Conservation (phyloP, 2,113 vertebrate genomes). For the Sinocyclocheilus anophthalmus region DNA sequence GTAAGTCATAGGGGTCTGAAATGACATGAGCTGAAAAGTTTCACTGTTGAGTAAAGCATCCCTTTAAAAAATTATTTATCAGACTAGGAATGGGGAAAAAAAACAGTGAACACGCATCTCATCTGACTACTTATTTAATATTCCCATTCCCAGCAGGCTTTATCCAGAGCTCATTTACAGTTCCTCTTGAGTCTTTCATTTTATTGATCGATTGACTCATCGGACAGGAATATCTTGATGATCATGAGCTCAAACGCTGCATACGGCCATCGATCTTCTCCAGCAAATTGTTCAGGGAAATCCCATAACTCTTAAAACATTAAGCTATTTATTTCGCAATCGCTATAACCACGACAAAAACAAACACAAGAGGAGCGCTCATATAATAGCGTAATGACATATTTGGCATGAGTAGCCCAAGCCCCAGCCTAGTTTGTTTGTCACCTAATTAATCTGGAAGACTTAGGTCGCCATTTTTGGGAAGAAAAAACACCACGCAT, state of each 20-base stretch:
- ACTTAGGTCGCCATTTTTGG: constrained; percentile 2
- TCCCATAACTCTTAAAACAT: constrained; percentile 27
- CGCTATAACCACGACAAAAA: constrained; percentile 11
- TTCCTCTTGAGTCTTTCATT: neutral
- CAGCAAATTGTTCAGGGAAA: constrained; percentile 12
- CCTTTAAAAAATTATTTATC: neutral
- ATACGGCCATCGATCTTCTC: constrained; percentile 24
- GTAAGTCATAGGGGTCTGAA: neutral
- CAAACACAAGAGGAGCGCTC: constrained; percentile 3
- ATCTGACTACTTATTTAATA: neutral
- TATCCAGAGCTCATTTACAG: constrained; percentile 16
- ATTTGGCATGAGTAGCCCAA: neutral
- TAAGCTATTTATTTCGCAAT: neutral
- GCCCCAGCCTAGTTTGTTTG: neutral
- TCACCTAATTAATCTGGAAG: constrained; percentile 42
- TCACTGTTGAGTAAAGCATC: neutral
- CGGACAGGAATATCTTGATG: constrained; percentile 7
- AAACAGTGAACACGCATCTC: neutral
- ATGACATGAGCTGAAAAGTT: neutral
- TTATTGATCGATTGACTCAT: constrained; percentile 35
- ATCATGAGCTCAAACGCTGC: constrained; percentile 26
- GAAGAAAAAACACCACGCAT: constrained; percentile 41
- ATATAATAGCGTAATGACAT: constrained; percentile 9
- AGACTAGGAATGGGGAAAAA: neutral
- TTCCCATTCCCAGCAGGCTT: neutral